Percentiles rank a stretch among this genome's conserved stretches.
Evolutionary conservation across 2,888 invertebrate genomes (phyloP).

Genomic region (Smittia sp.): DNA sequence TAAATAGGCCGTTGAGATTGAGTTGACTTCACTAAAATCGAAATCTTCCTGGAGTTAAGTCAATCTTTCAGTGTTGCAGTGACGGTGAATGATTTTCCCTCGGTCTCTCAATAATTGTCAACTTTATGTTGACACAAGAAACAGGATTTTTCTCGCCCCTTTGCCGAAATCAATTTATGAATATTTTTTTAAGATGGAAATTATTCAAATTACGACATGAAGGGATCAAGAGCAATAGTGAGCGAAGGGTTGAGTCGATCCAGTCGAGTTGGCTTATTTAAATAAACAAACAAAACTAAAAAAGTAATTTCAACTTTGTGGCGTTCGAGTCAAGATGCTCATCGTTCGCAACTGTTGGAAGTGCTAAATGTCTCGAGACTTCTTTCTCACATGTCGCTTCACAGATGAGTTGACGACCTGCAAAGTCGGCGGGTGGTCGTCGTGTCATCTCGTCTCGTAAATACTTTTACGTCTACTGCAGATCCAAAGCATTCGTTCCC

Average conservation of each 20-base stretch:
- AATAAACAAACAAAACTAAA: neutral
- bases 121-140: neutral
- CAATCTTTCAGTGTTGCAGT: too few species aligned
- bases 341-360: neutral
- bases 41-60: too few species aligned
- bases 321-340: neutral
- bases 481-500: neutral
- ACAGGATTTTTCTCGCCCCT: neutral
- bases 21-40: too few species aligned
- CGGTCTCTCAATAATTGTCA: neutral
- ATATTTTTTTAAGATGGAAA: neutral
- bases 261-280: neutral
- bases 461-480: constrained; percentile 12
- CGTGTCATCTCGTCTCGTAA: neutral
- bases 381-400: constrained; percentile 11
- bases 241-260: neutral
- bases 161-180: neutral
- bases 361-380: neutral
- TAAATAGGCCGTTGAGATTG: too few species aligned
- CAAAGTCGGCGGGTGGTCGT: constrained; percentile 11
- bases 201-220: neutral
- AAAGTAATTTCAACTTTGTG: too few species aligned
- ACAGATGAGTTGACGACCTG: constrained; percentile 23
- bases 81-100: neutral
- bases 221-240: neutral